Evolutionary conservation across 2,113 vertebrate species (phyloP).

Genomic region (Ophiodon elongatus): DNA sequence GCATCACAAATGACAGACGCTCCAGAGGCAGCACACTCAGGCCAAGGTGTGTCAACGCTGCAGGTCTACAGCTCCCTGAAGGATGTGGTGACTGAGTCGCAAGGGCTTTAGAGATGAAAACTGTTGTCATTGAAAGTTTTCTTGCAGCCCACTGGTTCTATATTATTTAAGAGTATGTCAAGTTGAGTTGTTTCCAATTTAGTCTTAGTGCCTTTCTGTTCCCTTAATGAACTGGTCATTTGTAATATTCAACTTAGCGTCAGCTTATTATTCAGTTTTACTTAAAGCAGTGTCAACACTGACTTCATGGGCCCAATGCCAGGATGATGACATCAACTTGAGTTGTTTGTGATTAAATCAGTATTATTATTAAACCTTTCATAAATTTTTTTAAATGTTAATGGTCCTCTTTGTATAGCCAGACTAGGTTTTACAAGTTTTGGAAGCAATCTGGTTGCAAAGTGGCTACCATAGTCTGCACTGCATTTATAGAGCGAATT

Average conservation of each 20-base stretch:
- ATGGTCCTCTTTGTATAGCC: neutral
- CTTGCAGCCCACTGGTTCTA: neutral
- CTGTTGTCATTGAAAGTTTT: conserved; percentile 17
- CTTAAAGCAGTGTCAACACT: too few species aligned
- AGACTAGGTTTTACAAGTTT: neutral
- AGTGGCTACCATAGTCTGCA: neutral
- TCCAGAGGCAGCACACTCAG: conserved; percentile 26
- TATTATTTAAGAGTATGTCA: neutral
- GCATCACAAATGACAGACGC: conserved; percentile 45
- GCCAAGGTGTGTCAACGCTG: conserved; percentile 49
- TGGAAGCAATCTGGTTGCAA: neutral
- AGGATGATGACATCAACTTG: neutral
- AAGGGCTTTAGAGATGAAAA: conserved; percentile 23
- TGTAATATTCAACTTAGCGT: neutral
- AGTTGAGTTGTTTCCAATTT: neutral
- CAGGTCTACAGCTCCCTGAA: conserved; percentile 20
- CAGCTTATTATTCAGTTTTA: neutral
- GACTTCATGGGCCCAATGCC: neutral
- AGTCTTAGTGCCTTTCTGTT: neutral
- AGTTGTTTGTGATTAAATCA: neutral
- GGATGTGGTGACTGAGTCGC: neutral
- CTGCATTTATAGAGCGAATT: neutral
- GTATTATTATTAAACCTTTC: neutral
- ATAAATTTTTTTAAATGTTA: neutral
- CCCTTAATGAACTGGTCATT: neutral